Evolutionary conservation across 2,113 vertebrate species (phyloP), one percentile per base, ranked within the genome.

Genomic region (Melospiza georgiana): DNA sequence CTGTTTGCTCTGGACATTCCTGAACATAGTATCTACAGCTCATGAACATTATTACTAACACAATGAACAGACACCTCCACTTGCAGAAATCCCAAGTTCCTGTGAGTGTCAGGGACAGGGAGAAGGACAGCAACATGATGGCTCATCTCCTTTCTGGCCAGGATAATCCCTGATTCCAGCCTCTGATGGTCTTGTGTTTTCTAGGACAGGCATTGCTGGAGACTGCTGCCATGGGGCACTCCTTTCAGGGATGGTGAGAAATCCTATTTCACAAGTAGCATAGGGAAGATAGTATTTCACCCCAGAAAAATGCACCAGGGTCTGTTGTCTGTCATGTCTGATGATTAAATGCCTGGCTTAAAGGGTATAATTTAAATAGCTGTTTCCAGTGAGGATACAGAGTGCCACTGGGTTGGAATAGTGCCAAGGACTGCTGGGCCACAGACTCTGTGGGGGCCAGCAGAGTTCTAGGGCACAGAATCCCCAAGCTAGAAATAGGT

Each of bases 381-480:
- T 91, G 28, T 89, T 93, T 93, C 80, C 89, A 92, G 21, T 75
- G 89, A 89, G 86, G 84, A 91, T 92, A 95, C 77, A 67, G 52
- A 96, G 61, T 91, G 92, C 85, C 44, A 84, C 90, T 59, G 65
- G 7, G 14, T 67, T 96, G 96, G 94, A 94, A 43, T 59, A 89
- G 44, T 75, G 88, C 94, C 94, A 96, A 80, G 41, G 37, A 37
- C 62, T 90, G 67, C 83, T 58, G 90, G 94, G 49, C 95, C 92
- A 87, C 83, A 49, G 49, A 35, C 93, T 94, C 31, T 5, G 61
- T 85, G 87, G 87, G 94, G 90, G 90, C 76, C 85, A 81, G 49
- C 68, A 33, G 61, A 88, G 73, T 96, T 93, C 83, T 94, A 95
- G 93, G 93, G 90, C 92, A 93, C 66, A 63, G 82, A 95, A 91